phyloP scores from a whole-genome alignment of 2,888 invertebrate species.

The Eupelmus urozonus region DNA sequence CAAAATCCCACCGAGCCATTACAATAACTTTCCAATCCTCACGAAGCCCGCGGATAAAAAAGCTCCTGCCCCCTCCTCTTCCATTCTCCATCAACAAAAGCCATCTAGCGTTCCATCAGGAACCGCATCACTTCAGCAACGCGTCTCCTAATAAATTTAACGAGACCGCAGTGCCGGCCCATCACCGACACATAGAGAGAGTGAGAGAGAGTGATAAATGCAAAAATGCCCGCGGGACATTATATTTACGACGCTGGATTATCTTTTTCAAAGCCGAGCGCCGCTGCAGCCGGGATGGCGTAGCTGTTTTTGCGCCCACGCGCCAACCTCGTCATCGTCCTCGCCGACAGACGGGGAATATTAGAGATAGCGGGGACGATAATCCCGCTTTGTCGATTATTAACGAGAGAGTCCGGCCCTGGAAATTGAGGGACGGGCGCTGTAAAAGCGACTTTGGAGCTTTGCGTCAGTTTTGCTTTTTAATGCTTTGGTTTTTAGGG shows the following conservation, averaged over 20 bases:
- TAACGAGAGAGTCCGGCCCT: conserved; percentile 35
- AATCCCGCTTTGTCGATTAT: conserved; percentile 53
- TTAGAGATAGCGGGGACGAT: conserved; percentile 35
- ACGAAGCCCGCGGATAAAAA: too few relatives aligned
- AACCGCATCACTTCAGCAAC: neutral
- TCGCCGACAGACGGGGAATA: conserved; percentile 29
- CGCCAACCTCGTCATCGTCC: neutral
- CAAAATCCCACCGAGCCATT: too few relatives aligned
- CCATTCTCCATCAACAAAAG: neutral
- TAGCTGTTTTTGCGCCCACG: conserved; percentile 23
- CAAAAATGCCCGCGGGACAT: conserved; percentile 44
- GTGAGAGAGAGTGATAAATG: conserved; percentile 46
- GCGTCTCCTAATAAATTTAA: conserved; percentile 32
- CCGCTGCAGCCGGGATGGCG: neutral
- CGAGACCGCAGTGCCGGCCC: conserved; percentile 11
- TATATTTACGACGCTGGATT: conserved; percentile 49
- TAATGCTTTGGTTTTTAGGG: neutral
- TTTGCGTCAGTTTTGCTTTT: conserved; percentile 11
- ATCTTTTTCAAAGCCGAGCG: conserved; percentile 26
- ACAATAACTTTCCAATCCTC: too few relatives aligned
- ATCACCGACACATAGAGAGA: conserved; percentile 9
- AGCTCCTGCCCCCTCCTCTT: neutral
- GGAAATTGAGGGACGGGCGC: neutral
- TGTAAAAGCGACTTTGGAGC: conserved; percentile 23
- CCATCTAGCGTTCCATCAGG: neutral